These are phyloP conservation scores for Rousettus madagascariensis DNA, from an alignment of 2,797 vertebrate species.

Conservation along the genomic window DNA sequence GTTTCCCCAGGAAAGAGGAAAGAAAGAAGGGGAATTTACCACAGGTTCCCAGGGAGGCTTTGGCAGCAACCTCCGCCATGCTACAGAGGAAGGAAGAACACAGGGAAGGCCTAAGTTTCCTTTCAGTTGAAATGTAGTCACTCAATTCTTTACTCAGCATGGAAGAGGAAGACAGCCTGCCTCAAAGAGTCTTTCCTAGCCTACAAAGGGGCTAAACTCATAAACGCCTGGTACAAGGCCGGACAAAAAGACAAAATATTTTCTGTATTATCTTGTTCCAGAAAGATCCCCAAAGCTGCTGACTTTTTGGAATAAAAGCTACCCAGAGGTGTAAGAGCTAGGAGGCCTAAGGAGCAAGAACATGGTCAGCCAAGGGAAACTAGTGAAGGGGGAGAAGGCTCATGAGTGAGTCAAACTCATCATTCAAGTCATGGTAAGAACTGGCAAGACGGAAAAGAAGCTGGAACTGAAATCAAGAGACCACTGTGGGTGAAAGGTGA, in stretches of 20 bases:
- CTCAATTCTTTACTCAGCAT: background rate
- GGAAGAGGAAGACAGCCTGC: background rate
- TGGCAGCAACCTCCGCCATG: background rate
- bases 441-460: background rate
- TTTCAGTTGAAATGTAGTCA: background rate
- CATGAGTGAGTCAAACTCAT: background rate
- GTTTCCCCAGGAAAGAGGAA: slow-evolving; percentile 6
- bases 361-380: background rate
- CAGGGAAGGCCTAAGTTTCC: background rate
- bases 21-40: background rate
- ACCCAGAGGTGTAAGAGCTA: background rate
- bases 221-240: background rate
- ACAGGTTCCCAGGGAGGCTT: background rate
- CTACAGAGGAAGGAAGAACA: background rate
- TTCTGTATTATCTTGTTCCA: background rate
- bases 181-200: background rate
- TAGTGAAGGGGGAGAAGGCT: background rate
- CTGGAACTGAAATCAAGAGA: background rate
- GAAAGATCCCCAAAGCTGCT: background rate
- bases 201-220: background rate
- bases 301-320: background rate
- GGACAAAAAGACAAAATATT: background rate
- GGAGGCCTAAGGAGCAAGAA: background rate
- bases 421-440: background rate
- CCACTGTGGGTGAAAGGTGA: background rate